phyloP scores from a whole-genome alignment of 2,113 vertebrate genomes.

The Cromileptes altivelis region DNA sequence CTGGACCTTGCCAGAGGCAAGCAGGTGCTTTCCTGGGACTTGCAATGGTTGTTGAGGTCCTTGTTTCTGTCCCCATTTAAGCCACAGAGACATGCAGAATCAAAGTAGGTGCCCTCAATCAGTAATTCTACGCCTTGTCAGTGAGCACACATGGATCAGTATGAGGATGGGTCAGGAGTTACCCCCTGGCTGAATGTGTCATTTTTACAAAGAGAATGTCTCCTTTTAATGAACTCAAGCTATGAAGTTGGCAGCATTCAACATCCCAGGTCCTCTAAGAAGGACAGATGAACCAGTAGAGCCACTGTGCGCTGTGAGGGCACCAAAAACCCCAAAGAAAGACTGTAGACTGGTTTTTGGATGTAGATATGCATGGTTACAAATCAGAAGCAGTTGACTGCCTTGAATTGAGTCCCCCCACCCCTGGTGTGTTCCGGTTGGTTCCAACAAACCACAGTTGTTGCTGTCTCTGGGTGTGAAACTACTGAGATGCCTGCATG shows the following conservation, averaged over 20 bases:
- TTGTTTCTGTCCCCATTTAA: neutral
- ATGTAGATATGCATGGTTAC: neutral
- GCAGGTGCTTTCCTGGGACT: neutral
- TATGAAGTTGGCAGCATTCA: constrained; percentile 3
- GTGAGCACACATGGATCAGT: neutral
- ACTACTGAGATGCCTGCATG: neutral
- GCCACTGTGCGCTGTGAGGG: neutral
- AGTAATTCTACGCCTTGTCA: neutral
- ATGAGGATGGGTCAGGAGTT: neutral
- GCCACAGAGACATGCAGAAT: constrained; percentile 10
- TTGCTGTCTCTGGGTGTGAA: neutral
- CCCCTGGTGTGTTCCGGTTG: neutral
- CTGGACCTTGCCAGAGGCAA: neutral
- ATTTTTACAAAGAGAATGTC: constrained; percentile 19
- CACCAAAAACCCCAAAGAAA: neutral
- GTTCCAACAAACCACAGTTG: neutral
- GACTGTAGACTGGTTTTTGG: neutral
- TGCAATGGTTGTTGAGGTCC: neutral
- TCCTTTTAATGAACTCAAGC: constrained; percentile 19
- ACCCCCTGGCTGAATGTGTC: neutral
- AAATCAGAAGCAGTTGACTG: neutral
- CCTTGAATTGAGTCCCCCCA: neutral
- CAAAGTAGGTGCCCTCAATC: constrained; percentile 1
- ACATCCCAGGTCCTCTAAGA: neutral
- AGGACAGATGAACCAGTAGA: neutral